Base-by-base conservation (phyloP, 2,113 vertebrate genomes). In the Ciconia boyciana region DNA sequence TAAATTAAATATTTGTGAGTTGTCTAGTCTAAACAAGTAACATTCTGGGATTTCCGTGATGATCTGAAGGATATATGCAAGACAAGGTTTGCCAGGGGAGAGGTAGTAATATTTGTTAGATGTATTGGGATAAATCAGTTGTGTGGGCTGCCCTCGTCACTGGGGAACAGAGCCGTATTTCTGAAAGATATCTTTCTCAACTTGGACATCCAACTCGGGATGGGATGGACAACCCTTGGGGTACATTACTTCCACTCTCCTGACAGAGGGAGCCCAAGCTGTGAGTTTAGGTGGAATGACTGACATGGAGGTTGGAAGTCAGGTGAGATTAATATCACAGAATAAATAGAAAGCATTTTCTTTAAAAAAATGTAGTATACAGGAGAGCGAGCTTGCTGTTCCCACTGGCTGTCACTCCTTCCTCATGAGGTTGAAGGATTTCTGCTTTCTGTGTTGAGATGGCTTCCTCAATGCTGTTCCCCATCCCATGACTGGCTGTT, bases 171-270 rank as follows among this genome's bases (percentile, higher is more conserved):
- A 52, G 60, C 13, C 1, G 2, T 44, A 8, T 28, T 39, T 80
- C 54, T 51, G 51, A 66, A 66, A 51, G 8, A 60, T 10, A 28
- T 20, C 6, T 21, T 39, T 44, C 75, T 39, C 34, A 54, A 9
- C 51, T 46, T 54, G 46, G 12, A 13, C n/a, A 11, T 43, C 31
- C 51, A 36, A 0, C 18, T 43, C 0, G 0, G 60, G 32, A 9
- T 82, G 51, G 29, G 16, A 36, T 0, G 3, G 70, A 12, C 11
- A 48, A 16, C n/a, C 13, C 11, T 70, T 58, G 26, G 34, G 7
- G 15, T 41, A 29, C 2, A 6, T 13, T 51, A 13, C 16, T 64
- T 12, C 11, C 19, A 25, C 24, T 48, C 5, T 60, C 22, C 39
- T 52, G 36, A 28, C 18, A 36, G 20, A 52, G 29, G 20, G 31